Conservation (phyloP, 2,797 vertebrate genomes). For the Denticeps clupeoides region DNA sequence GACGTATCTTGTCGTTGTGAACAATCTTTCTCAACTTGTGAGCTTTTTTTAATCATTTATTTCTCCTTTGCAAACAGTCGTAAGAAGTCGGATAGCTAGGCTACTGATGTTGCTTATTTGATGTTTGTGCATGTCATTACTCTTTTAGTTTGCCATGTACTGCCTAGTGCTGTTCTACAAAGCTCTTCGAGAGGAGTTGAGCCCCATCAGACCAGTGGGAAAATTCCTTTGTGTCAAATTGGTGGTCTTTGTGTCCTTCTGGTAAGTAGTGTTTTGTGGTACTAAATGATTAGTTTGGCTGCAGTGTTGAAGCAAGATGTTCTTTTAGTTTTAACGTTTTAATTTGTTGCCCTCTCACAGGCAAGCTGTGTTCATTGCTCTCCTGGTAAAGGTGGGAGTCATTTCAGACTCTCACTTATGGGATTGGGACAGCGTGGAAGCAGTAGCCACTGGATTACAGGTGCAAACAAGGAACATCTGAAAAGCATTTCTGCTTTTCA, state of each 20-base stretch:
- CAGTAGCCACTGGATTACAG: slow-evolving; percentile 92
- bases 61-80: not conserved
- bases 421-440: slow-evolving; percentile 94
- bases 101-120: too few species aligned
- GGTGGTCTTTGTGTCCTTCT: slow-evolving; percentile 96
- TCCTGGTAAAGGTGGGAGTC: slow-evolving; percentile 89
- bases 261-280: too few species aligned
- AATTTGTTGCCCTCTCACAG: slow-evolving; percentile 46
- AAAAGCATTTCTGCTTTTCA: too few species aligned
- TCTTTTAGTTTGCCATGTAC: slow-evolving; percentile 91
- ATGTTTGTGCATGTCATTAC: slow-evolving; percentile 6
- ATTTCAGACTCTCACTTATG: slow-evolving; percentile 84
- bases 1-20: slow-evolving; percentile 95
- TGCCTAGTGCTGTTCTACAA: slow-evolving; percentile 94
- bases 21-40: slow-evolving; percentile 95
- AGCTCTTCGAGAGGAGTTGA: slow-evolving; percentile 82
- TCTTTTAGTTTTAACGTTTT: too few species aligned
- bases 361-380: slow-evolving; percentile 90
- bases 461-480: slow-evolving; percentile 39
- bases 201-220: slow-evolving; percentile 87
- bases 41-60: not conserved
- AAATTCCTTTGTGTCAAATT: slow-evolving; percentile 97
- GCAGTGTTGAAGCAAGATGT: too few species aligned
- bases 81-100: too few species aligned
- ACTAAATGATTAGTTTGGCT: too few species aligned